Evolutionary conservation across 2,888 invertebrate genomes (phyloP), one percentile per base, ranked within the genome.

Genomic region (Ophion obscuratus): DNA sequence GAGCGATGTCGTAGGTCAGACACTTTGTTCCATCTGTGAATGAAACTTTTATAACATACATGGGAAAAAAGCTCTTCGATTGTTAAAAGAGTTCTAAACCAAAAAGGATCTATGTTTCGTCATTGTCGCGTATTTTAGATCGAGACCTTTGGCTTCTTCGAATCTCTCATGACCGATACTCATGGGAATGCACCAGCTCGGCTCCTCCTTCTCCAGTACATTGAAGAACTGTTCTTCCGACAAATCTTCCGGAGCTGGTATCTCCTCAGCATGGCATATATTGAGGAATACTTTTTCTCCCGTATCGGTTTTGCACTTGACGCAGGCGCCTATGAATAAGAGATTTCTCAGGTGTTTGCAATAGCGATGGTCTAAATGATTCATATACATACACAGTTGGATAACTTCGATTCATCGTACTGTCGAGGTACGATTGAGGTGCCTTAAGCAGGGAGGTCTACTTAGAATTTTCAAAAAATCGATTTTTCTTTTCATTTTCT

Each of bases 161-260:
- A 95, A 95, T 89, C 97, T 96, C 5, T 97, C 96, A 91, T 97
- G 97, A 0, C 98, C 98, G 87, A 99, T 97, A 93, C 98, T 98
- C 97, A 99, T 97, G 0, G 98, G 98, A 67, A 99, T 96, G 86
- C 97, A 95, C 93, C 96, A 98, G 4, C 96, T 73, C 0, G 97
- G 96, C 80, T 96, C 95, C 90, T 97, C 97, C 79, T 96, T 96
- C 92, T 96, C 96, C 14, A 92, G 44, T 5, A 91, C 73, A 53
- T 89, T 27, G 1, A 88, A 7, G 44, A 93, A 88, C 77, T 91
- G 71, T 80, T 95, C 95, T 11, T 95, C 95, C 1, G 95, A 95
- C 62, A 97, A 96, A 90, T 97, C 96, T 89, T 96, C 95, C 1
- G 97, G 97, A 81, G 96, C 94, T 11, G 97, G 97, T 88, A 97